Evolutionary conservation across 2,888 invertebrate genomes (phyloP).

Genomic region (Augochlorella aurata): DNA sequence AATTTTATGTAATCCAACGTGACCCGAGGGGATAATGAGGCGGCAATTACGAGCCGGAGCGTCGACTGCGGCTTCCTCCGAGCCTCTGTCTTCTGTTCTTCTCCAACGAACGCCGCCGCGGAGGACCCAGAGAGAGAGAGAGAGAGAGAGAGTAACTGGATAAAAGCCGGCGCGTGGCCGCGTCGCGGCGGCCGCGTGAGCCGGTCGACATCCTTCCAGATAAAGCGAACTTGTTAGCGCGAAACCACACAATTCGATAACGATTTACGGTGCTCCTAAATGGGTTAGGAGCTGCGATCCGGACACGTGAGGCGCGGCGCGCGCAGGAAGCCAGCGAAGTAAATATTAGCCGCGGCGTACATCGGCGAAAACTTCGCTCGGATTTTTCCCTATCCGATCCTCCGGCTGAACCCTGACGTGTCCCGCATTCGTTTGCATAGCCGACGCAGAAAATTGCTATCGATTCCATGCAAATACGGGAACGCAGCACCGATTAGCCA

Average conservation of each 20-base stretch:
- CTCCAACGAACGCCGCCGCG: not conserved
- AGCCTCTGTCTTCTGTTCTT: not conserved
- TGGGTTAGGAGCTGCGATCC: conserved; percentile 24
- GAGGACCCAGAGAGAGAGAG: not conserved
- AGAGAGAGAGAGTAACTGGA: not conserved
- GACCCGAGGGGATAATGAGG: conserved; percentile 2
- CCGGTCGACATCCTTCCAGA: conserved; percentile 14
- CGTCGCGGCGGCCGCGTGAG: not conserved
- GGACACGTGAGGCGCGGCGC: conserved; percentile 36
- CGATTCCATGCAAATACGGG: not conserved
- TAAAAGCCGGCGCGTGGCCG: conserved; percentile 5
- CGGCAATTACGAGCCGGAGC: not conserved
- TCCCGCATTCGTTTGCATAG: not conserved
- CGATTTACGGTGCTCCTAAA: conserved; percentile 45
- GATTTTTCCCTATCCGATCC: not conserved
- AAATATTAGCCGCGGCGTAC: conserved; percentile 2
- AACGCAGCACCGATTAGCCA: too few relatives aligned
- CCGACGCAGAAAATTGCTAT: not conserved
- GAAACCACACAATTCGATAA: conserved; percentile 62
- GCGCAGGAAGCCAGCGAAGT: conserved; percentile 55
- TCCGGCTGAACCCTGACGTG: not conserved
- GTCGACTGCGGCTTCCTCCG: not conserved
- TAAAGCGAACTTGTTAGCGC: conserved; percentile 36
- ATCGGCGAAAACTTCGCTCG: not conserved
- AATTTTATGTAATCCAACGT: conserved; percentile 6